Conservation (phyloP, 2,888 invertebrate genomes). For the Microctonus aethiopoides region DNA sequence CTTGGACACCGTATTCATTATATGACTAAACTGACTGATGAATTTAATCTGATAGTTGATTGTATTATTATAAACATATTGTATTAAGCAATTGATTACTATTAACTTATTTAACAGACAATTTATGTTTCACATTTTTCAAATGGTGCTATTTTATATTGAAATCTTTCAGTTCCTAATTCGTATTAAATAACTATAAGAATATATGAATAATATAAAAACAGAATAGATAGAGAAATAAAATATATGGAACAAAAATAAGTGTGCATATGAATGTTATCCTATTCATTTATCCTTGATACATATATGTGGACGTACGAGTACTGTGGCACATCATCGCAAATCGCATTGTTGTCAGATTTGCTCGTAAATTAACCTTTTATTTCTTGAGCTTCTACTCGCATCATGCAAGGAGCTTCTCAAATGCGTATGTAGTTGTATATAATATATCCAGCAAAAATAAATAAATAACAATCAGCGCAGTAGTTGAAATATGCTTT, state of each 20-base stretch:
- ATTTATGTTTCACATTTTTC: conserved; percentile 5
- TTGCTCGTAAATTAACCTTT: conserved; percentile 10
- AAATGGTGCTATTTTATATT: conserved; percentile 26
- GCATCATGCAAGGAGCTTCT: conserved; percentile 22
- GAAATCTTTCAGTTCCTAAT: conserved; percentile 14
- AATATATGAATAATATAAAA: not conserved
- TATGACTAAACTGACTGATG: conserved; percentile 21
- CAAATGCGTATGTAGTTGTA: conserved; percentile 23
- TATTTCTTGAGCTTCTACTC: conserved; percentile 22
- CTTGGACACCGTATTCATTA: conserved; percentile 1
- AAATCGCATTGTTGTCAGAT: conserved; percentile 1
- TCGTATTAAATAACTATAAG: not conserved
- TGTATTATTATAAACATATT: not conserved
- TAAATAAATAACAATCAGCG: not conserved
- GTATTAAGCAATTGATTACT: not conserved
- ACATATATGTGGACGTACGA: conserved; percentile 8
- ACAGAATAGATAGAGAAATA: conserved; percentile 7
- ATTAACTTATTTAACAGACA: conserved; percentile 7
- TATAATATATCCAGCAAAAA: conserved; percentile 11
- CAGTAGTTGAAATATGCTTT: not conserved
- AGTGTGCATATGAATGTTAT: not conserved
- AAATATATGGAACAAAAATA: too few relatives aligned
- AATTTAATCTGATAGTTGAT: conserved; percentile 7
- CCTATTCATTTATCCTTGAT: conserved; percentile 5
- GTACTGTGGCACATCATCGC: conserved; percentile 7